Evolutionary conservation across 2,797 vertebrate genomes (phyloP), one percentile per base, ranked within the genome.

Genomic region (Halcyon leucocephala): DNA sequence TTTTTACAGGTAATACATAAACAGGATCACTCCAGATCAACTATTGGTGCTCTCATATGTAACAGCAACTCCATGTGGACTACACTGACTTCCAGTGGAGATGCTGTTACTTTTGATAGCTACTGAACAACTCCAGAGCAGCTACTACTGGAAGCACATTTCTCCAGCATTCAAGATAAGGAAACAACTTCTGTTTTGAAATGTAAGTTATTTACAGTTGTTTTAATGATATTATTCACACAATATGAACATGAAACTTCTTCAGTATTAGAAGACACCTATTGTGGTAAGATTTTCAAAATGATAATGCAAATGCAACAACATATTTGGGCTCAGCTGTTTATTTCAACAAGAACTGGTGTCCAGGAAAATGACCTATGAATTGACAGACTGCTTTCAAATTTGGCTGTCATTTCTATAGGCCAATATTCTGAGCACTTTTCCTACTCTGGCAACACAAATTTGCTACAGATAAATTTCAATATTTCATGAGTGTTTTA

Each of bases 61-160:
- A 98, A 98, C 98, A 98, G 98, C 98, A 98, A 98, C 98, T 98
- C 98, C 98, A 98, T 98, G 97, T 98, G 98, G 98, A 98, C 96
- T 97, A 93, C 64, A 48, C 42, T 76, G 71, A 97, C 89, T 98
- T 98, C 98, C 98, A 98, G 98, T 98, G 98, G 98, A 98, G 98
- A 92, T 97, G 97, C 97, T 98, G 98, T 98, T 98, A 98, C 98
- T 98, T 98, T 97, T 98, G 98, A 98, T 97, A 97, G 96, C 70
- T 81, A 89, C 98, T 97, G 87, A 89, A 89, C 92, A 49, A 87
- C 97, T 89, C 28, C 84, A 54, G 25, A 54, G 88, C 54, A 64
- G 72, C 65, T 57, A 54, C 67, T 89, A 81, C 67, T 77, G 55
- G 64, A 89, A 95, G 25, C n/a, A 46, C 1, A 1, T 67, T 71